Base-by-base conservation (phyloP, 2,888 invertebrate genomes). In the Drosophila emarginata region DNA sequence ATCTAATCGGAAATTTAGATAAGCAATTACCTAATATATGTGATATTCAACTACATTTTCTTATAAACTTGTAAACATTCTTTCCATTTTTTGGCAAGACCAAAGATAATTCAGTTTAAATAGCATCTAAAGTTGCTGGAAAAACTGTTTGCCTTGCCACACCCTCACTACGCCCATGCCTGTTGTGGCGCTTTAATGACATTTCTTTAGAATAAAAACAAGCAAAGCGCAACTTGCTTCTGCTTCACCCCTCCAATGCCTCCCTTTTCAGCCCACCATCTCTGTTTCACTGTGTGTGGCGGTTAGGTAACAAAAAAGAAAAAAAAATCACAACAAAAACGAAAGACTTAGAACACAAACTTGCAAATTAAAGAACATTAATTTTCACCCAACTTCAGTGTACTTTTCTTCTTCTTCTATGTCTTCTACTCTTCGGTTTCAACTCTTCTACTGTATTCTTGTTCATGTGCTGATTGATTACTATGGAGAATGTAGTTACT, bases 281-380 rank as follows among this genome's bases (percentile, higher is more conserved):
- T 39, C 45, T 18, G 58, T 54, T 64, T 64, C 72, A 64, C 65
- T 75, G 67, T 45, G 62, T 63, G 62, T 36, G 64, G 72, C 64
- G 61, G 76, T 40, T 52, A 39, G 37, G 18, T 28, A 28, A 28
- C 2, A 28, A 23, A 23, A 23, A 40, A 39, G 37, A 9, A 4
- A 28, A 28, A 28, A 28, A 23, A 23, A 23, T 2, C 28, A 28
- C 28, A 32, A 32, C 32, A 32, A 32, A 78, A 87, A 82, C 72
- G 72, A 87, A 87, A 85, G 87, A 79, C 85, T 87, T 84, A 79
- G 83, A 83, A 84, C 87, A 84, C 87, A 87, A 85, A 80, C 88
- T 87, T 86, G 84, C 83, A 85, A 87, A 85, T 87, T 85, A 87
- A 87, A 85, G 80, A 85, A 84, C 83, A 84, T 84, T 87, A 81